Evolutionary conservation across 1,140 invertebrate genomes (phyloP), one percentile per base, ranked within the genome.

Genomic region (Scylla paramamosain): DNA sequence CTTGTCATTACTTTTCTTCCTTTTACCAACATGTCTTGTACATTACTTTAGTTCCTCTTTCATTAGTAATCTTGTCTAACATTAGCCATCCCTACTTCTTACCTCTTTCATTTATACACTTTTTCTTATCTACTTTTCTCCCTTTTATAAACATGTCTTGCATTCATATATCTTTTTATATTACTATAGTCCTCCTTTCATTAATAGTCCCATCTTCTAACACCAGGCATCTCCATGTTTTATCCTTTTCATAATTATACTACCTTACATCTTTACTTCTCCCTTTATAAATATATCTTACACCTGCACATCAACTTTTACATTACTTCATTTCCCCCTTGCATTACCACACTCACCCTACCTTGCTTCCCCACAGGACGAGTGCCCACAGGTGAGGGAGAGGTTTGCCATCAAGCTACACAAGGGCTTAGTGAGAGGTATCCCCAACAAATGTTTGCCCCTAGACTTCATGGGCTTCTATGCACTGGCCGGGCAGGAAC

Each of bases 381-480:
- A 99, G 96, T 98, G 99, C 91, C 98, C 98, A 88, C 98, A 99
- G 97, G 99, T 99, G 0, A 97, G 99, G 96, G 98, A 99, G 97
- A 98, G 98, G 67, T 99, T 99, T 97, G 98, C 98, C 10, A 97
- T 97, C 12, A 99, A 99, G 97, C 97, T 99, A 86, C 99, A 99
- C 97, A 99, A 99, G 97, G 96, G 96, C 82, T 91, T 96, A 52
- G 96, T 93, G 7, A 88, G 96, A 45, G 96, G 96, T 25, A 96
- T 96, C 45, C 96, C 96, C 7, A 93, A 96, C 82, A 96, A 96
- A 95, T 99, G 98, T 97, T 97, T 99, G 88, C 99, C 99, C 2
- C 97, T 99, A 91, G 99, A 99, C 97, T 99, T 99, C 97, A 99
- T 99, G 99, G 99, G 99, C 46, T 98, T 99, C 97, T 99, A 99